Conservation (phyloP, 2,113 vertebrate genomes). For the Rhineura floridana region DNA sequence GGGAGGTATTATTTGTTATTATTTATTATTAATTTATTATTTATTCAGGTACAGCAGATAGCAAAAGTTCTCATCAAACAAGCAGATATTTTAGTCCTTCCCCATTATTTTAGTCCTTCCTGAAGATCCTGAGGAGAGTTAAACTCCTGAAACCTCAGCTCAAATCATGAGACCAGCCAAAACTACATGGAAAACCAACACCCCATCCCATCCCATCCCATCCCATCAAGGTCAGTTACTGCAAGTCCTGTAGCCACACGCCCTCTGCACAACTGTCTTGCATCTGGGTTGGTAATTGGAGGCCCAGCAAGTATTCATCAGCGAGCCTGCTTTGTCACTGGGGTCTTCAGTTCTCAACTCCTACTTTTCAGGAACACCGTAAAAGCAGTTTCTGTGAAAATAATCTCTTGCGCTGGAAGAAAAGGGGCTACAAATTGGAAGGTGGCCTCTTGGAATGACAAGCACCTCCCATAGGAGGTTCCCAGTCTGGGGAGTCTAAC, state of each 20-base stretch:
- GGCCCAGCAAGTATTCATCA: background rate
- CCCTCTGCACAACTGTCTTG: background rate
- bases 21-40: too few relatives aligned
- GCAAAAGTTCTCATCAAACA: background rate
- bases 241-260: background rate
- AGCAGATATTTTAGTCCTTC: background rate
- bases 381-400: background rate
- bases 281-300: background rate
- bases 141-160: background rate
- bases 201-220: background rate
- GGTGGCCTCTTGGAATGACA: slow-evolving; percentile 60
- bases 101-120: too few relatives aligned
- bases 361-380: background rate
- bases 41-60: background rate
- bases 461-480: slow-evolving; percentile 71
- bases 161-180: background rate
- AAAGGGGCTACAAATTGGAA: slow-evolving; percentile 57
- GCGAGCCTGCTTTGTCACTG: background rate
- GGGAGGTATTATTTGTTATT: too few relatives aligned
- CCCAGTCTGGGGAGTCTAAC: slow-evolving; percentile 64
- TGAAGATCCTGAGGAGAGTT: too few relatives aligned
- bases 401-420: slow-evolving; percentile 40
- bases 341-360: background rate
- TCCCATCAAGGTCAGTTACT: background rate
- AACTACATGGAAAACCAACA: background rate